Base-by-base conservation (phyloP, 2,113 vertebrate genomes). In the Oreotrochilus melanogaster region DNA sequence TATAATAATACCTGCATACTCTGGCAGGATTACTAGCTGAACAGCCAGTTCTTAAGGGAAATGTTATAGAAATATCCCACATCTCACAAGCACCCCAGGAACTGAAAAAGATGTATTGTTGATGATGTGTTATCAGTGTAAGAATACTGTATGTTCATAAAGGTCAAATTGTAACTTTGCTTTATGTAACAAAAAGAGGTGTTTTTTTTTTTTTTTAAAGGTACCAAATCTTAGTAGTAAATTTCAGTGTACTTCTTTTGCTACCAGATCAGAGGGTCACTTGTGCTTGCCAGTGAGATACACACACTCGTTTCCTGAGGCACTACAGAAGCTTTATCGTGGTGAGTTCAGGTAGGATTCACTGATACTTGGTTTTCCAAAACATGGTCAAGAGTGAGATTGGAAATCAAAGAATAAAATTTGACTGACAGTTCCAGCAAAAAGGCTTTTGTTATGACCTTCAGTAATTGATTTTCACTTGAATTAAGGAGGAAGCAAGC, bases 291-390 rank as follows among this genome's bases (percentile, higher is more conserved):
- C 99, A 74, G 99, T 99, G 83, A 98, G 97, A 69, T 99, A 99
- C 17, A 99, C 99, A 4, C 97, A 93, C 42, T 98, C 98, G n/a
- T 99, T 99, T 97, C 98, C 99, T 72, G 99, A 99, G 96, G 99
- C 99, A 9, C 97, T 99, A 66, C 97, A 97, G 94, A 99, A 99
- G 96, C 98, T 99, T 85, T 98, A 97, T 86, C 98, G 98, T 93
- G 99, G 99, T 96, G 98, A 99, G 96, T 99, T 99, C 99, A 99
- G 99, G 99, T 99, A 98, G 73, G 99, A 98, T 90, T 96, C 90
- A 76, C 21, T 87, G 57, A 70, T 78, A 47, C 67, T 64, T 87
- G 65, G 17, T 91, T 93, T 92, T 84, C 31, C 39, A 86, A 76
- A 86, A 80, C 5, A 3, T 82, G 18, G 18, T 88, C 45, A 30